Evolutionary conservation across 2,113 vertebrate genomes (phyloP).

Genomic region (Myiozetetes cayanensis): DNA sequence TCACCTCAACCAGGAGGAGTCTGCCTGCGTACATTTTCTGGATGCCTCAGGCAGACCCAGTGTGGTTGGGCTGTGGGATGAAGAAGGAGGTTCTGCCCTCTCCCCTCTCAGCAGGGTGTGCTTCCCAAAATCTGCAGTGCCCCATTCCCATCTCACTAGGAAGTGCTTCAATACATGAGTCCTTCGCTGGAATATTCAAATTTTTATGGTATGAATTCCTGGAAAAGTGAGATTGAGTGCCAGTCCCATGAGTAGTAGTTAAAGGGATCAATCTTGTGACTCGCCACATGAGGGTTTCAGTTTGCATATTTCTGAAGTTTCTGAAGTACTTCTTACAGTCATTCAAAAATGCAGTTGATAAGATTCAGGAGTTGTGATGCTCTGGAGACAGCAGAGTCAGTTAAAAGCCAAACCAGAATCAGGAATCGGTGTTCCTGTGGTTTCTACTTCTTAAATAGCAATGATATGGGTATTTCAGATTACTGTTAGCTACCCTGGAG

Average conservation of each 20-base stretch:
- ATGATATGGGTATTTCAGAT: not conserved
- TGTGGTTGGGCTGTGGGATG: accelerated
- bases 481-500: not conserved
- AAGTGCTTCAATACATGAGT: not conserved
- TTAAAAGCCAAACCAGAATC: not conserved
- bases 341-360: not conserved
- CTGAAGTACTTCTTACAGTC: not conserved
- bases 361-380: not conserved
- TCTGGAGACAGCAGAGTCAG: not conserved
- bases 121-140: not conserved
- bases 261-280: not conserved
- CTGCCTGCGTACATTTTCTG: not conserved
- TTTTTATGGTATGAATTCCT: not conserved
- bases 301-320: not conserved
- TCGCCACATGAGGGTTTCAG: not conserved
- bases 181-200: accelerated
- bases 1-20: not conserved
- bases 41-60: not conserved
- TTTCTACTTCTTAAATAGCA: not conserved
- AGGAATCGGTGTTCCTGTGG: not conserved
- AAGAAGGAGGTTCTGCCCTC: not conserved
- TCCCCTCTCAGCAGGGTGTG: not conserved
- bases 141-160: not conserved
- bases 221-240: not conserved
- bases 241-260: not conserved